phyloP scores from a whole-genome alignment of 1,140 invertebrate genomes.

The Elymnias hypermnestra region DNA sequence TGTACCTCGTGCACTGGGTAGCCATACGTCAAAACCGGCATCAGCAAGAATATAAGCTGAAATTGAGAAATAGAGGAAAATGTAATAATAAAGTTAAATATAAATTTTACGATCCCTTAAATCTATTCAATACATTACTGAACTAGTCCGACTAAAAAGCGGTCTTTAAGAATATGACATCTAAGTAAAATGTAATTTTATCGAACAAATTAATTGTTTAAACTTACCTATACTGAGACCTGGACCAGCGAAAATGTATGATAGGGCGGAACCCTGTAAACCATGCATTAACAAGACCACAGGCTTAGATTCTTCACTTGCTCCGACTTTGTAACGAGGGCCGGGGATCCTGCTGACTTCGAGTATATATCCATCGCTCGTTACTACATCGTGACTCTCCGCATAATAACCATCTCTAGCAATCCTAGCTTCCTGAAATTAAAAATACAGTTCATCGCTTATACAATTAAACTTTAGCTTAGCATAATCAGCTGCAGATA shows the following conservation, averaged over 20 bases:
- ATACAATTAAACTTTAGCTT: too few relatives aligned
- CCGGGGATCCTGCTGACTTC: conserved; percentile 76
- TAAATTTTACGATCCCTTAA: too few relatives aligned
- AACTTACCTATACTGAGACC: conserved; percentile 38
- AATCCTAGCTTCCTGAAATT: conserved; percentile 18
- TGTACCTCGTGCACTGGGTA: conserved; percentile 84
- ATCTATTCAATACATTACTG: too few relatives aligned
- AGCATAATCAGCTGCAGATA: too few relatives aligned
- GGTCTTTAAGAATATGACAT: too few relatives aligned
- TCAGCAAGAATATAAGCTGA: conserved; percentile 83
- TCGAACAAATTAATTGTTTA: too few relatives aligned
- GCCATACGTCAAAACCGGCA: conserved; percentile 83
- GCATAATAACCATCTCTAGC: conserved; percentile 74
- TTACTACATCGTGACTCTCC: conserved; percentile 73
- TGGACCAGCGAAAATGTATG: conserved; percentile 71
- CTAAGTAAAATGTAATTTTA: too few relatives aligned
- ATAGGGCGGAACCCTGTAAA: conserved; percentile 76
- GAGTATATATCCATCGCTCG: conserved; percentile 79
- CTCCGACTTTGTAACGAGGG: conserved; percentile 22
- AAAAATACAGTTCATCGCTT: too few relatives aligned
- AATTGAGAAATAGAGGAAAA: conserved; percentile 17
- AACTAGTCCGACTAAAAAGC: too few relatives aligned
- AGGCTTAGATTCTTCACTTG: conserved; percentile 30
- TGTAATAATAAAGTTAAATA: too few relatives aligned
- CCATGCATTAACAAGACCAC: conserved; percentile 81